Evolutionary conservation across 2,888 invertebrate species (phyloP).

Genomic region (Tachina lurida): DNA sequence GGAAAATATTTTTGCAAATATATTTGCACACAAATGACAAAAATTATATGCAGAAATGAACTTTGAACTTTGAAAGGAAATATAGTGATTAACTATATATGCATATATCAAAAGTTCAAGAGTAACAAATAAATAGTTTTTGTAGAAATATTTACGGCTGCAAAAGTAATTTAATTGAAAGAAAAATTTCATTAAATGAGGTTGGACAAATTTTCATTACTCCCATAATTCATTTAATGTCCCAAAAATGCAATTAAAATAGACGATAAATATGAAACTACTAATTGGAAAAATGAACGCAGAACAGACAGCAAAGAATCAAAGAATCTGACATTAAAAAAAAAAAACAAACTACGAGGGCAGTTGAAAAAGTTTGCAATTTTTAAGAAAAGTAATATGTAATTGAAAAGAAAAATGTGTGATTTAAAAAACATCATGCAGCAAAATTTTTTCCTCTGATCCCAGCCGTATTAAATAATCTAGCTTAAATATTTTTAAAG

Average conservation of each 20-base stretch:
- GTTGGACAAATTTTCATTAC: conserved; percentile 1
- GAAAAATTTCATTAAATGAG: background rate
- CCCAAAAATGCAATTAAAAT: conserved; percentile 1
- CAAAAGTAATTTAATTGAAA: conserved; percentile 12
- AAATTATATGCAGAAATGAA: background rate
- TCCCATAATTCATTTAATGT: background rate
- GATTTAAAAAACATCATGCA: no score
- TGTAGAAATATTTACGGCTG: background rate
- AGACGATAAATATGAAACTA: conserved; percentile 12
- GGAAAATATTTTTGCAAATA: background rate
- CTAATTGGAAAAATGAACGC: conserved; percentile 1
- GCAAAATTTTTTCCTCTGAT: no score
- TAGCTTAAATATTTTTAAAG: no score
- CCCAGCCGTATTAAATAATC: no score
- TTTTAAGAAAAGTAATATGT: no score
- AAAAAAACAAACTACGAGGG: no score
- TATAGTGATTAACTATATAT: background rate
- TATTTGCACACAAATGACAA: background rate
- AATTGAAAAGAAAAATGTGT: no score
- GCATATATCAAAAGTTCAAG: conserved; percentile 46
- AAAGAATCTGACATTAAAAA: no score
- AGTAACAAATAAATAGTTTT: conserved; percentile 5
- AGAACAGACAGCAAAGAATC: background rate
- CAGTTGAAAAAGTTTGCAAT: no score
- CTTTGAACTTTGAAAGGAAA: conserved; percentile 28